Base-by-base conservation (phyloP, 2,113 vertebrate genomes). In the Uria aalge region DNA sequence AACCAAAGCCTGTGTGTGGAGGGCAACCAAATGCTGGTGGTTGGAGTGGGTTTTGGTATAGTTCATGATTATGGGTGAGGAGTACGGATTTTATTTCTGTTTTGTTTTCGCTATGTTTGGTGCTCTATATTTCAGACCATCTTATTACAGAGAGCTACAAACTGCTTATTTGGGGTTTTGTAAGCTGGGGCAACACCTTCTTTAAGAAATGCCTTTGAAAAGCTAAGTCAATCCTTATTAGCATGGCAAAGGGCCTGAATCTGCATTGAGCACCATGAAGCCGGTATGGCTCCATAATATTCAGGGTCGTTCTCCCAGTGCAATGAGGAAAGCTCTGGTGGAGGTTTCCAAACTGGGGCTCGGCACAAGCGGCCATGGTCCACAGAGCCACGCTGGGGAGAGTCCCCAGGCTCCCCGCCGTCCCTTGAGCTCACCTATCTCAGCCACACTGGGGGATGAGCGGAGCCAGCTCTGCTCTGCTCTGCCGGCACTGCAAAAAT, bases 121-220 rank as follows among this genome's bases (percentile, higher is more conserved):
- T 41, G n/a, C 12, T 64, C 71, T 75, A 0, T 68, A 71, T 69
- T 96, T 78, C 43, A 82, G 68, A 55, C 57, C 29, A 0, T 88
- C 86, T 80, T 10, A 9, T 62, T 82, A 76, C 64, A n/a, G 38
- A 60, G 34, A 94, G 47, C 79, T 78, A 22, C 66, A 81, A 72
- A 48, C 41, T 88, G 88, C 78, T 82, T 6, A 27, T 92, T 93
- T 86, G 64, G 76, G 87, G 84, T 76, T 94, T 80, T 81, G 90
- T 52, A 63, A 73, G 84, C 76, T 43, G 34, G 57, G 94, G 50
- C 84, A 82, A 72, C 82, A 64, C 68, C 87, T 86, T 57, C 63
- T 71, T 32, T 38, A 56, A 71, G 76, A 56, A 73, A 41, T 5
- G 36, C 34, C 55, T 94, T 77, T 47, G 80, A 60, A 75, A 75